Evolutionary conservation across 2,888 invertebrate genomes (phyloP), one percentile per base, ranked within the genome.

Genomic region (Caenorhabditis japonica): DNA sequence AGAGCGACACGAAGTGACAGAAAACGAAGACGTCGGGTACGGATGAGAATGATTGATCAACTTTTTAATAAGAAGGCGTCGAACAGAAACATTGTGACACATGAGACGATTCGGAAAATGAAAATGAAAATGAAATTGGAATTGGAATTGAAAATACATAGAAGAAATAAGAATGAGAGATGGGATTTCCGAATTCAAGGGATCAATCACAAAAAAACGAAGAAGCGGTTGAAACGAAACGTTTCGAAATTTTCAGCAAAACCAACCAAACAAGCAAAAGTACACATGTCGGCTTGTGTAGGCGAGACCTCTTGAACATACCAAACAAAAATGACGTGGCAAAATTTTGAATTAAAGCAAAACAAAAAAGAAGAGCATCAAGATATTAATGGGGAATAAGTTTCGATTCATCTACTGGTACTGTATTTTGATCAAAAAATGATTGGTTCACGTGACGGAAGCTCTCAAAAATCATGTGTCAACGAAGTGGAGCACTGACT

Each of bases 391-490:
- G 23, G 10, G 43, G 10, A 21, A 23, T 7, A 2, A 47, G 47
- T 10, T 10, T 4, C 13, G 39, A 23, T 13, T 15, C 38, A 39
- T 58, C 27, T 41, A 27, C 30, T 53, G 53, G 55, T 55, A 43
- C 34, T 30, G n/a, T 44, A 44, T 19, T 38, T 10, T 27, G 13
- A n/a, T n/a, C 5, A 43, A 5, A 25, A 12, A 13, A 19, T n/a
- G 23, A n/a, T n/a, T n/a, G n/a, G n/a, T 60, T 64, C 64, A 64
- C 64, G 64, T 64, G 64, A 64, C 13, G 34, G 33, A 47, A 56
- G 55, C 64, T 64, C 64, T 64, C 64, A 64, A 64, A 64, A 64
- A 64, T 64, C 64, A 64, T 64, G 49, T 64, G 64, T 64, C 49
- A 55, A 30, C 34, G 38, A 47, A 38, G 17, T 47, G 49, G 30